Evolutionary conservation across 2,113 vertebrate species (phyloP).

Genomic region (Ameiurus melas): DNA sequence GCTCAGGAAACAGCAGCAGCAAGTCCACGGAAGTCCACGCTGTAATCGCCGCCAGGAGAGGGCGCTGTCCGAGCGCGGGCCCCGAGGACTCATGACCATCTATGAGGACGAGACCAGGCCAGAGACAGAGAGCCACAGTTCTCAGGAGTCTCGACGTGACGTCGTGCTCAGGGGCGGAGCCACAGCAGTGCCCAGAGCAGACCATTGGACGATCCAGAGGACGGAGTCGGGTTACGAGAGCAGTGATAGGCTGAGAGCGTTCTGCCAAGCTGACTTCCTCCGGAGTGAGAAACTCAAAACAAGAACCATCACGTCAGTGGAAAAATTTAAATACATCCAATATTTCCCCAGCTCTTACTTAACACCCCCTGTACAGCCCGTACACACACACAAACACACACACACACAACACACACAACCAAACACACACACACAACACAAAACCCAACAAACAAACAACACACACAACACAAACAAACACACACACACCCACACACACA

Average conservation of each 20-base stretch:
- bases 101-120: slow-evolving; percentile 92
- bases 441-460: no score
- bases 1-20: slow-evolving; percentile 74
- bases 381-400: no score
- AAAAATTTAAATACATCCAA: no score
- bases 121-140: slow-evolving; percentile 84
- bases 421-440: no score
- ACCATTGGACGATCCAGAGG: slow-evolving; percentile 89
- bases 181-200: slow-evolving; percentile 73
- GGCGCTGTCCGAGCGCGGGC: slow-evolving; percentile 74
- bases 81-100: slow-evolving; percentile 90
- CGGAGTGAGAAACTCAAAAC: no score
- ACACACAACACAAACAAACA: no score
- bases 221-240: slow-evolving; percentile 95
- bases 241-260: slow-evolving; percentile 88
- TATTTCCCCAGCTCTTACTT: no score
- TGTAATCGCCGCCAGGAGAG: slow-evolving; percentile 67
- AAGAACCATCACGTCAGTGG: no score
- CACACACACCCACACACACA: no score
- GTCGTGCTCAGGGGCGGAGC: slow-evolving; percentile 69
- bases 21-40: slow-evolving; percentile 73
- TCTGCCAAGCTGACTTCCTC: slow-evolving; percentile 89
- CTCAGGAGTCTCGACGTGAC: slow-evolving; percentile 80
- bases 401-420: no score
- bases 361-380: no score